Percentiles rank a stretch among this genome's conserved stretches.
Evolutionary conservation across 2,113 vertebrate species (phyloP).

Genomic region (Nibea coibor): DNA sequence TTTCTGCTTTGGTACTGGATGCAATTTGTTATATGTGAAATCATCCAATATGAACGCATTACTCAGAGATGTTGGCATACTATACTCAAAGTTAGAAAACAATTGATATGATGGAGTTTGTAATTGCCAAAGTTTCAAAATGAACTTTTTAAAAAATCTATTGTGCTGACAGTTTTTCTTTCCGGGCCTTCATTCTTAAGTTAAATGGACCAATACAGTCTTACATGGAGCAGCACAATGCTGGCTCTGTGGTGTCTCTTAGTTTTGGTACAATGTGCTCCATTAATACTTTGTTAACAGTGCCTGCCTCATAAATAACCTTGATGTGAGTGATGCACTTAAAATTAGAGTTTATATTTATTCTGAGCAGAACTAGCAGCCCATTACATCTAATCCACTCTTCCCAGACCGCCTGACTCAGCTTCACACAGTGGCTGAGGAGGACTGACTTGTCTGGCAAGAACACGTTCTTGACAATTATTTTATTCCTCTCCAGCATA

Average conservation of each 20-base stretch:
- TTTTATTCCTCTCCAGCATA: slow-evolving; percentile 18
- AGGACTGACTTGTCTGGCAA: slow-evolving; percentile 9
- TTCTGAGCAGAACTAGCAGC: slow-evolving; percentile 25
- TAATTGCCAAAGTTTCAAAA: slow-evolving; percentile 22
- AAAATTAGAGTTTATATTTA: slow-evolving; percentile 7
- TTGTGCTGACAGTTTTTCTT: slow-evolving; percentile 40
- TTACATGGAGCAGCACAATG: slow-evolving; percentile 29
- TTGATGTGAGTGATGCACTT: not conserved
- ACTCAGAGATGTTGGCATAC: not conserved
- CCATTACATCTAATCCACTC: slow-evolving; percentile 5
- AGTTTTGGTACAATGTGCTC: slow-evolving; percentile 36
- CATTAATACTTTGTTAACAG: slow-evolving; percentile 52
- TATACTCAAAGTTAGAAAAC: not conserved
- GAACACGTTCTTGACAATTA: slow-evolving; percentile 17
- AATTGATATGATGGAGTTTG: not conserved
- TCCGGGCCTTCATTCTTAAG: not conserved
- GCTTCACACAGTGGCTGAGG: not conserved
- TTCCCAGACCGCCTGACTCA: not conserved
- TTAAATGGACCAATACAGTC: slow-evolving; percentile 45
- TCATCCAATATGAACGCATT: not conserved
- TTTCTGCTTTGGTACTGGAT: not conserved
- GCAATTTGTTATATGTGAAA: not conserved
- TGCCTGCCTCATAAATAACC: slow-evolving; percentile 30
- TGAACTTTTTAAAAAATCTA: not conserved
- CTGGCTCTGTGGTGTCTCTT: slow-evolving; percentile 19